These are phyloP conservation scores for Ophthalmolycus amberensis DNA, from an alignment of 2,113 vertebrate genomes.

Conservation along the genomic window DNA sequence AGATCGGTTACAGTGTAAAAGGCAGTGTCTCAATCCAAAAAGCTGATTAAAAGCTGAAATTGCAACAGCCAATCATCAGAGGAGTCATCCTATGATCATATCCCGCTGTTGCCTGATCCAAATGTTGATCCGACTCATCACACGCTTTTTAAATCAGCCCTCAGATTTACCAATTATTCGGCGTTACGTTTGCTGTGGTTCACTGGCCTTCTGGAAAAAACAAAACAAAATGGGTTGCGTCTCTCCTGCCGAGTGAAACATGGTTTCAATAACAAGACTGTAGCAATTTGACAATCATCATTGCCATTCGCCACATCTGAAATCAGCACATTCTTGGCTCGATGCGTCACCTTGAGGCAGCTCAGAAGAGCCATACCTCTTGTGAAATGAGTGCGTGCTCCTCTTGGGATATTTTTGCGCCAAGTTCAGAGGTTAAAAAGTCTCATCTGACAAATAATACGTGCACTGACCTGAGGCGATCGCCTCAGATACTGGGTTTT, in stretches of 20 bases:
- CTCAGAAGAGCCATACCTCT: slow-evolving; percentile 56
- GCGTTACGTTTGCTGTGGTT: slow-evolving; percentile 67
- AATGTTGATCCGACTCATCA: slow-evolving; percentile 59
- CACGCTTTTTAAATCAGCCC: slow-evolving; percentile 63
- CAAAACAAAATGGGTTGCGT: not conserved
- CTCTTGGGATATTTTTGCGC: slow-evolving; percentile 31
- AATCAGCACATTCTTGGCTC: slow-evolving; percentile 74
- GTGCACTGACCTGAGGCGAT: slow-evolving; percentile 47
- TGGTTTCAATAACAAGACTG: slow-evolving; percentile 80
- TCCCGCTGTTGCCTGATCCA: slow-evolving; percentile 41
- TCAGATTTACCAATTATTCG: slow-evolving; percentile 67
- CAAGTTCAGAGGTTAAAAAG: slow-evolving; percentile 69
- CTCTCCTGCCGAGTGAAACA: slow-evolving; percentile 71
- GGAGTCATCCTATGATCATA: slow-evolving; percentile 27
- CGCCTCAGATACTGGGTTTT: slow-evolving; percentile 44
- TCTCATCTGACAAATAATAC: slow-evolving; percentile 64
- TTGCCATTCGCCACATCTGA: slow-evolving; percentile 79
- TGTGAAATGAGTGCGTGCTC: slow-evolving; percentile 55
- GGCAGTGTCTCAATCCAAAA: slow-evolving; percentile 5
- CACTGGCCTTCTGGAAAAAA: slow-evolving; percentile 50
- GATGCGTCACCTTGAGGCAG: slow-evolving; percentile 68
- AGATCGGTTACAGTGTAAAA: slow-evolving; percentile 12
- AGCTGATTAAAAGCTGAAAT: slow-evolving; percentile 33
- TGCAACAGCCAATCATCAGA: slow-evolving; percentile 10
- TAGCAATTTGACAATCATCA: slow-evolving; percentile 74